A percentile compares a stretch with the other conserved stretches of the same genome.
These are phyloP conservation scores for Trididemnum clinides DNA, from an alignment of 23 tunicate genomes.

Conservation along the genomic window DNA sequence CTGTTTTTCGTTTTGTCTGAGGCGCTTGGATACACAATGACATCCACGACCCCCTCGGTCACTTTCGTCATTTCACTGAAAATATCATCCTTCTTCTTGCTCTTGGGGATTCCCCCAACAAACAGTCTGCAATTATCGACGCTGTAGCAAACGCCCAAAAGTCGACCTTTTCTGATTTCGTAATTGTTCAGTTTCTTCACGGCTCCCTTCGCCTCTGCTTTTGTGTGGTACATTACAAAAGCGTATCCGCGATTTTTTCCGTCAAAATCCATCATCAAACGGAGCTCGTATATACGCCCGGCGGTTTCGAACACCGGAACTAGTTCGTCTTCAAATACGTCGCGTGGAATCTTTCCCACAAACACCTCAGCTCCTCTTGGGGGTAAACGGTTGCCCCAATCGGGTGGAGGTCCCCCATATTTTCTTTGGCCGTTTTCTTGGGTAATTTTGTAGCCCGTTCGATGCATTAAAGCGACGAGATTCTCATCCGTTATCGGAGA, in stretches of 20 bases:
- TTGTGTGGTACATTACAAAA: constrained; percentile 81
- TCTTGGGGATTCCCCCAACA: constrained; percentile 98
- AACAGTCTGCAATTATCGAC: constrained; percentile 98
- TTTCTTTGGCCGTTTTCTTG: constrained; percentile 99
- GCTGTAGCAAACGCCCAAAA: constrained; percentile 94
- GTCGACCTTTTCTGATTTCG: constrained; percentile 94
- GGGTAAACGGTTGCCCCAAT: constrained; percentile 84
- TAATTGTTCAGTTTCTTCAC: constrained; percentile 87
- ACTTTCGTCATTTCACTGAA: constrained; percentile 84
- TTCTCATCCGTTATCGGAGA: constrained; percentile 47
- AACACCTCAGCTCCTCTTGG: constrained; percentile 96
- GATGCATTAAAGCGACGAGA: constrained; percentile 63
- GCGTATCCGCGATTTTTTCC: constrained; percentile 99
- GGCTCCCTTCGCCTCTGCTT: constrained; percentile 80
- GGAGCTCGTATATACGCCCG: constrained; percentile 54
- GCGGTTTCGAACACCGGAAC: constrained; percentile 88
- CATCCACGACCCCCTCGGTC: constrained; percentile 93
- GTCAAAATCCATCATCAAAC: constrained; percentile 98
- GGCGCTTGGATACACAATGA: constrained; percentile 95
- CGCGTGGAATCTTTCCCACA: constrained; percentile 89
- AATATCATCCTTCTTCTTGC: constrained; percentile 90
- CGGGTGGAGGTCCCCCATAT: constrained; percentile 98
- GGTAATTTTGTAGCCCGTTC: constrained; percentile 91
- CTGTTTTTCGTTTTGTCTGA: constrained; percentile 95
- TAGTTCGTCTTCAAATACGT: constrained; percentile 89